Conservation (phyloP, 1,140 invertebrate genomes). For the Achatina immaculata region DNA sequence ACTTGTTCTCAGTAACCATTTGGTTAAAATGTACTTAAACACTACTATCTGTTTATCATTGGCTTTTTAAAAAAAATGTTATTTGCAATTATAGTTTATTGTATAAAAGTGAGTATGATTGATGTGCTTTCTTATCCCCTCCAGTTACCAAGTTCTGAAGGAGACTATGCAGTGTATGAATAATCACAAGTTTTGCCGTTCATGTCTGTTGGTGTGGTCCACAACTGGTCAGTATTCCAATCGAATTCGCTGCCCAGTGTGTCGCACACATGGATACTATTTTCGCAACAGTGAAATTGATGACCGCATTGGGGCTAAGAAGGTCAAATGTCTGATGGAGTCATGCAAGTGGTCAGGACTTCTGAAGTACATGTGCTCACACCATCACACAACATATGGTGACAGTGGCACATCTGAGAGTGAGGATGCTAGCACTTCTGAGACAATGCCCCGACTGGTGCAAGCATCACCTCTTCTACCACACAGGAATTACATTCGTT, state of each 20-base stretch:
- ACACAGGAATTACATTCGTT: background rate
- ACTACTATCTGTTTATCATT: background rate
- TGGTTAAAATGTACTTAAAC: background rate
- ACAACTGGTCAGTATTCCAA: conserved; percentile 58
- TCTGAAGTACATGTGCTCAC: conserved; percentile 47
- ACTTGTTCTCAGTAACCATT: no score
- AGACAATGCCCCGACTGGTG: conserved; percentile 16
- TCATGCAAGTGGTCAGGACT: conserved; percentile 61
- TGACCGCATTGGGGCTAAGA: conserved; percentile 51
- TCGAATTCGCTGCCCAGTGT: conserved; percentile 63
- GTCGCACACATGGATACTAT: conserved; percentile 60
- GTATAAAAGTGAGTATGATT: no score
- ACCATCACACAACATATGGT: conserved; percentile 59
- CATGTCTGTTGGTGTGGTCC: conserved; percentile 65
- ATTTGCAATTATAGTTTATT: conserved; percentile 7
- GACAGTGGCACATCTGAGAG: background rate
- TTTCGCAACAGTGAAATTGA: conserved; percentile 52
- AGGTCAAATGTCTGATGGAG: conserved; percentile 55
- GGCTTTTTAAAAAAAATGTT: background rate
- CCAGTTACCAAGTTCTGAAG: conserved; percentile 63
- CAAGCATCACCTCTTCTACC: conserved; percentile 22
- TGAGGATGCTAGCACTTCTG: background rate
- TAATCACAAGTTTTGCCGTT: conserved; percentile 64
- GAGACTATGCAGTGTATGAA: conserved; percentile 62
- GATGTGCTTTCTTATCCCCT: no score